Conservation (phyloP, 2,888 invertebrate genomes). For the Mechanitis messenoides region DNA sequence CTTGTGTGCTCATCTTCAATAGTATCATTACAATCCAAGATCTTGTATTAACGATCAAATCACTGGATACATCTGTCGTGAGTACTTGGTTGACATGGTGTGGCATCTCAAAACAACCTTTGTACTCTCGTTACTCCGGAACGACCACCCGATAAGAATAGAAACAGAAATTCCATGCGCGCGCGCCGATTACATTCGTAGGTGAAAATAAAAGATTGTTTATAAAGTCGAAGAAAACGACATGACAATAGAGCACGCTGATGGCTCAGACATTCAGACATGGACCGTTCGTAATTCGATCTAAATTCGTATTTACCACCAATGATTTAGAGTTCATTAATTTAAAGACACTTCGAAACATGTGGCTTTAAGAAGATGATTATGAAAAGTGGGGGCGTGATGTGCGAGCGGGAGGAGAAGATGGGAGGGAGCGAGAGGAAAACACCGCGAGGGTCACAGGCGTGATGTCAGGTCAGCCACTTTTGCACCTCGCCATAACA, state of each 20-base stretch:
- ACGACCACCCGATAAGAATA: slow-evolving; percentile 74
- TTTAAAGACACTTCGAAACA: slow-evolving; percentile 62
- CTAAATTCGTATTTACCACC: slow-evolving; percentile 65
- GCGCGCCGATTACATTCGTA: slow-evolving; percentile 71
- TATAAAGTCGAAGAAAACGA: slow-evolving; percentile 72
- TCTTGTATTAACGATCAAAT: slow-evolving; percentile 26
- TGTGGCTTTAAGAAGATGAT: slow-evolving; percentile 72
- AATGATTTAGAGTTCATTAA: slow-evolving; percentile 72
- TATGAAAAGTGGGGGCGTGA: slow-evolving; percentile 75
- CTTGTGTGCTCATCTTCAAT: background rate
- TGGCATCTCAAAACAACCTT: slow-evolving; percentile 71
- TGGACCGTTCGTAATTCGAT: slow-evolving; percentile 36
- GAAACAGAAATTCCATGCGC: slow-evolving; percentile 66
- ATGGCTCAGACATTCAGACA: slow-evolving; percentile 46
- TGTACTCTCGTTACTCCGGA: slow-evolving; percentile 66
- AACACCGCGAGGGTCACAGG: slow-evolving; percentile 68
- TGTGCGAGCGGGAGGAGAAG: slow-evolving; percentile 57
- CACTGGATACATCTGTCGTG: slow-evolving; percentile 51
- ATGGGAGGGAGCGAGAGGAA: slow-evolving; percentile 51
- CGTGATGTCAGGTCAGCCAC: slow-evolving; percentile 78
- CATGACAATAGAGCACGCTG: slow-evolving; percentile 73
- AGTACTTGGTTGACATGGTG: slow-evolving; percentile 59
- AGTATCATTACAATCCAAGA: background rate
- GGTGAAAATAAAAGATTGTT: slow-evolving; percentile 76
- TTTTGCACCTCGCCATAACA: slow-evolving; percentile 78